A percentile compares a stretch with the other conserved stretches of the same genome.
These are phyloP conservation scores for Rhinichthys klamathensis DNA, from an alignment of 2,113 vertebrate species.

Conservation along the genomic window DNA sequence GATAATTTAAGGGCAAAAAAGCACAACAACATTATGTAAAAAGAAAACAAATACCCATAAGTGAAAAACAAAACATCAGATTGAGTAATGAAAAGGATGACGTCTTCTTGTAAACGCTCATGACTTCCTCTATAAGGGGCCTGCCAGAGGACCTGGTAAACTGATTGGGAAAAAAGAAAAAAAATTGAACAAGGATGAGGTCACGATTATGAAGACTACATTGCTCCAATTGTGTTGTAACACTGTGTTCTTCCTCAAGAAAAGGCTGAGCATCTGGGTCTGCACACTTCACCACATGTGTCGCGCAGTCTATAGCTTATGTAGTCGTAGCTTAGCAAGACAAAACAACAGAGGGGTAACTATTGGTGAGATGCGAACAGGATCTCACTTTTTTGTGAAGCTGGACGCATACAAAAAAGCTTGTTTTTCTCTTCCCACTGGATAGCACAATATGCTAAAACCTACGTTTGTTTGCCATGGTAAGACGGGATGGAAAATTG, in stretches of 20 bases:
- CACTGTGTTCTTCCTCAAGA: slow-evolving; percentile 47
- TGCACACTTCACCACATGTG: slow-evolving; percentile 28
- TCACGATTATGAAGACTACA: slow-evolving; percentile 48
- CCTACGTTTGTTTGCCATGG: neutral
- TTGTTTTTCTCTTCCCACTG: neutral
- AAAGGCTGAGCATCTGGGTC: slow-evolving; percentile 36
- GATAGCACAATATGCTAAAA: neutral
- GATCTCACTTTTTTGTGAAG: neutral
- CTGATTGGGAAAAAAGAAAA: neutral
- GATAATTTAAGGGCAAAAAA: slow-evolving; percentile 41
- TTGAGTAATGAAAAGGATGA: slow-evolving; percentile 47
- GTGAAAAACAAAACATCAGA: slow-evolving; percentile 34
- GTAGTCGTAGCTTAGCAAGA: neutral
- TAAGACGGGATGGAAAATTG: neutral
- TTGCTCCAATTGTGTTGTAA: slow-evolving; percentile 52
- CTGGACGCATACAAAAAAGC: neutral
- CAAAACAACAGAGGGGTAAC: neutral
- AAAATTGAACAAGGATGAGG: slow-evolving; percentile 41
- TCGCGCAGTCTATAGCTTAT: slow-evolving; percentile 4
- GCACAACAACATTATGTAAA: slow-evolving; percentile 40
- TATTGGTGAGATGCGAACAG: neutral
- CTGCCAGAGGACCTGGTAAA: slow-evolving; percentile 55
- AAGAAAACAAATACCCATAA: slow-evolving; percentile 46
- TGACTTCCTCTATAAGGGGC: slow-evolving; percentile 41
- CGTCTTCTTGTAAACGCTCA: slow-evolving; percentile 38